Conservation (phyloP, 30 jellyfish, hydroid and myxozoan genomes). For the Cassiopea xamachana region DNA sequence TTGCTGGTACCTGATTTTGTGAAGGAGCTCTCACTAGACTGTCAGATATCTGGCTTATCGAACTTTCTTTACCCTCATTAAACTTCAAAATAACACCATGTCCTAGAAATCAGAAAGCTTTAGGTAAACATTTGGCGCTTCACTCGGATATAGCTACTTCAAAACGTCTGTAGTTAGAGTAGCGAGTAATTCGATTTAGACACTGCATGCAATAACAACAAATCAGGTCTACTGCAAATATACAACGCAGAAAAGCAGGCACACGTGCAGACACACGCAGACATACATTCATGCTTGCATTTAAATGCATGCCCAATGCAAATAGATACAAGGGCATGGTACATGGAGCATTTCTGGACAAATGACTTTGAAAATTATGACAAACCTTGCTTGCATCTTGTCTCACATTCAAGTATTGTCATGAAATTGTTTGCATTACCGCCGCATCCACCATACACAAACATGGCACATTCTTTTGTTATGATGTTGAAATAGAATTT, state of each 20-base stretch:
- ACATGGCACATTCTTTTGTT: conserved; percentile 94
- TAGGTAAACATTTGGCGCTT: not conserved
- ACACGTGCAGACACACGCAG: too few species aligned
- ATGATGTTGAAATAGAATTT: conserved; percentile 87
- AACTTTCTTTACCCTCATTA: too few species aligned
- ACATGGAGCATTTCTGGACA: not conserved
- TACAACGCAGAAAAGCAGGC: too few species aligned
- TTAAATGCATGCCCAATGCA: too few species aligned
- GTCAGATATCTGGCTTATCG: not conserved
- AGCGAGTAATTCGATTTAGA: too few species aligned
- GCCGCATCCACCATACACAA: conserved; percentile 96
- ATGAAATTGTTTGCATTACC: conserved; percentile 97
- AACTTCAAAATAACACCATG: conserved; percentile 48
- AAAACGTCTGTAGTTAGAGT: too few species aligned
- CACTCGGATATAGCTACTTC: too few species aligned
- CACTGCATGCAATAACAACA: too few species aligned
- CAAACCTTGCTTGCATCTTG: conserved; percentile 90
- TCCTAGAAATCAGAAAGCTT: conserved; percentile 6
- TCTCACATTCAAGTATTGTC: conserved; percentile 93
- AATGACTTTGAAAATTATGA: not conserved
- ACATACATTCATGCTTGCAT: too few species aligned
- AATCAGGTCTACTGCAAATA: too few species aligned
- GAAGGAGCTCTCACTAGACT: conserved; percentile 3
- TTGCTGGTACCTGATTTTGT: conserved; percentile 18
- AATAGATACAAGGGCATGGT: too few species aligned